Conservation (phyloP, 1,140 invertebrate species). For the Panulirus ornatus region DNA sequence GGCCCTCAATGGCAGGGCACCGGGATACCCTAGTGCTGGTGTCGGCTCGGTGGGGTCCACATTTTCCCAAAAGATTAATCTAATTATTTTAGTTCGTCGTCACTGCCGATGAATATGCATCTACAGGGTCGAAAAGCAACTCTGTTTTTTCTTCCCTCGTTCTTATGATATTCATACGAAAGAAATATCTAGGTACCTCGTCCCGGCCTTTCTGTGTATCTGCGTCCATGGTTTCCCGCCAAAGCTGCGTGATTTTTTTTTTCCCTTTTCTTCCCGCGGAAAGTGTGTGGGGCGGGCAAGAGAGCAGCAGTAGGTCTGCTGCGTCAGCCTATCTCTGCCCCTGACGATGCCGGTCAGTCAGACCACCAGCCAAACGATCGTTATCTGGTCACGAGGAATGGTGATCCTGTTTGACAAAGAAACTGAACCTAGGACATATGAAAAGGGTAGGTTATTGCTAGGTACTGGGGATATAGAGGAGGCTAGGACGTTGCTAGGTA, state of each 20-base stretch:
- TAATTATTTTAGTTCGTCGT: slow-evolving; percentile 41
- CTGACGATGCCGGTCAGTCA: neutral
- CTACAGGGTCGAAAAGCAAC: neutral
- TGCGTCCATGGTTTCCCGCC: neutral
- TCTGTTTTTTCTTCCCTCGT: neutral
- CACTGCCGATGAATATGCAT: neutral
- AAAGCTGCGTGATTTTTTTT: neutral
- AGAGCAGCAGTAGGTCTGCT: neutral
- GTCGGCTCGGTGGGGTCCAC: neutral
- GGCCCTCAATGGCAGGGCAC: slow-evolving; percentile 48
- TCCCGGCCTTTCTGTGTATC: neutral
- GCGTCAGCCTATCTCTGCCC: neutral
- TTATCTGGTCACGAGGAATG: slow-evolving; percentile 17
- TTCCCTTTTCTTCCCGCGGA: neutral
- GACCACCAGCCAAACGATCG: neutral
- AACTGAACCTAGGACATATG: too few species aligned
- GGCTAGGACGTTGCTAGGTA: too few species aligned
- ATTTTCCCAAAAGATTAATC: slow-evolving; percentile 41
- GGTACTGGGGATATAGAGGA: too few species aligned
- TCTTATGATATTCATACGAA: neutral
- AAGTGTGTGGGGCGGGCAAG: slow-evolving; percentile 14
- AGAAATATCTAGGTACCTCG: too few species aligned
- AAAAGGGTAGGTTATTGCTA: too few species aligned
- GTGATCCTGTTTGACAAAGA: neutral
- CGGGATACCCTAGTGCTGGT: neutral